Evolutionary conservation across 2,113 vertebrate species (phyloP).

Genomic region (Cnemophilus loriae): DNA sequence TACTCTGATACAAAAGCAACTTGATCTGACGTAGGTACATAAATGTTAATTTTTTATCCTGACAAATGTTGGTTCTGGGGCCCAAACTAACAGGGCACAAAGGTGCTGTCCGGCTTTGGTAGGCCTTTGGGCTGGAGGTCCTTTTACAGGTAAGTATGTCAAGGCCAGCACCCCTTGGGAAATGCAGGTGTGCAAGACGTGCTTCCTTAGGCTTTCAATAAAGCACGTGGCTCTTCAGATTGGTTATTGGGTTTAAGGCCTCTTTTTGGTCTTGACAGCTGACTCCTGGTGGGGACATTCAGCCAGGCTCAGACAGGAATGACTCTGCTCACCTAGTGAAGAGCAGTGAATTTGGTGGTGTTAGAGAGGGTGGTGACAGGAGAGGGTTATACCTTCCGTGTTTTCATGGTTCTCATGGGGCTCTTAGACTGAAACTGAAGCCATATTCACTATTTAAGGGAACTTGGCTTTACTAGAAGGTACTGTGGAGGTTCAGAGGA

Average conservation of each 20-base stretch:
- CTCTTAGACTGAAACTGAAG: background rate
- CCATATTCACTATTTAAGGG: background rate
- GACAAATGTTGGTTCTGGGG: background rate
- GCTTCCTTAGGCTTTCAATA: background rate
- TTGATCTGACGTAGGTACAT: background rate
- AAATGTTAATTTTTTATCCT: background rate
- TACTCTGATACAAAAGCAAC: background rate
- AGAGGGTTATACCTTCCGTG: background rate
- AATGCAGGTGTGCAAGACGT: background rate
- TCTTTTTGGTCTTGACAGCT: background rate
- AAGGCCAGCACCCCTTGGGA: background rate
- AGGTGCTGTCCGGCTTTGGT: background rate
- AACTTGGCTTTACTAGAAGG: background rate
- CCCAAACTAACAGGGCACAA: background rate
- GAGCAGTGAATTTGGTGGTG: background rate
- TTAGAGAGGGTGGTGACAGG: background rate
- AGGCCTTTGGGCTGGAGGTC: background rate
- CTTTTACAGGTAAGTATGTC: rapidly evolving
- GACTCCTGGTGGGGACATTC: background rate
- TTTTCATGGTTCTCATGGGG: background rate
- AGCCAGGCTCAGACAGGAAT: background rate
- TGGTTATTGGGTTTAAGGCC: background rate
- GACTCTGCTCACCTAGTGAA: background rate
- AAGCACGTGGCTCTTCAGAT: background rate
- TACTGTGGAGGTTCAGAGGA: background rate